Evolutionary conservation across 2,113 vertebrate genomes (phyloP).

Genomic region (Nerophis ophidion): DNA sequence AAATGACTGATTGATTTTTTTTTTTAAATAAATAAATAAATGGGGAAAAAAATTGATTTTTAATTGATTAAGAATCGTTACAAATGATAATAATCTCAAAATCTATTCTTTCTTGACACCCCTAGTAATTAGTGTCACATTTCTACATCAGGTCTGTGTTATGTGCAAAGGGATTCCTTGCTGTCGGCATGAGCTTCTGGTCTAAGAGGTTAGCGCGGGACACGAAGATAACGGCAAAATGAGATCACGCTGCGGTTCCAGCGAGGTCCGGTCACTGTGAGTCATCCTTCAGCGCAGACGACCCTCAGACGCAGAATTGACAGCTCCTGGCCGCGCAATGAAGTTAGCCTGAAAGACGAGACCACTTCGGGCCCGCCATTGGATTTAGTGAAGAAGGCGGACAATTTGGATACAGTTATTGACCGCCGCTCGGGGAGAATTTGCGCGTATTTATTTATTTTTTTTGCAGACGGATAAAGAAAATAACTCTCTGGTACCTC

Average conservation of each 20-base stretch:
- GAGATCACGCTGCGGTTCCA: slow-evolving; percentile 51
- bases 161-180: background rate
- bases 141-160: background rate
- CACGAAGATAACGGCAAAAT: slow-evolving; percentile 37
- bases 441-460: too few relatives aligned
- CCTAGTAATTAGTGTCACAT: too few relatives aligned
- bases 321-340: slow-evolving; percentile 43
- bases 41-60: too few relatives aligned
- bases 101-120: too few relatives aligned
- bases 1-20: too few relatives aligned
- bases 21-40: too few relatives aligned
- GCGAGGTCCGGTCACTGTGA: slow-evolving; percentile 57
- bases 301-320: slow-evolving; percentile 44
- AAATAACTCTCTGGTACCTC: slow-evolving; percentile 71
- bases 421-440: slow-evolving; percentile 13
- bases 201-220: slow-evolving; percentile 23
- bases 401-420: slow-evolving; percentile 47
- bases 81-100: too few relatives aligned
- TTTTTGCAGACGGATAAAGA: background rate
- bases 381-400: slow-evolving; percentile 57
- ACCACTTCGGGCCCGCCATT: slow-evolving; percentile 50
- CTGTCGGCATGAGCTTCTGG: background rate
- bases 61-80: too few relatives aligned
- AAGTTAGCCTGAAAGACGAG: slow-evolving; percentile 60
- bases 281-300: slow-evolving; percentile 52